phyloP scores from a whole-genome alignment of 2,888 invertebrate species.

The Campoletis raptor region DNA sequence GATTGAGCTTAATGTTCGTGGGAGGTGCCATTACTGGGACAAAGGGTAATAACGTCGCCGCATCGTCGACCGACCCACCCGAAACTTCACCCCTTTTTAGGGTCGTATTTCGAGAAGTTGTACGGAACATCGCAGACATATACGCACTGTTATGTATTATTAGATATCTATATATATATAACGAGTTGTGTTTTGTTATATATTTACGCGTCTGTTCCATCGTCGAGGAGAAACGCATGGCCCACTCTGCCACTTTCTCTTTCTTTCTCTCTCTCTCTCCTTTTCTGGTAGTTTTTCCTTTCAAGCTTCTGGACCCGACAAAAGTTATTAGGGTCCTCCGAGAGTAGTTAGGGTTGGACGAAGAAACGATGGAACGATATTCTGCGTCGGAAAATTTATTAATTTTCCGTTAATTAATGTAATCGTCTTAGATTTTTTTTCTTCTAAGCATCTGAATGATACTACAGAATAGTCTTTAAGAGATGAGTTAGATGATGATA shows the following conservation, averaged over 20 bases:
- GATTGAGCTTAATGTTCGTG: constrained; percentile 62
- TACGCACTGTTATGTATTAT: constrained; percentile 51
- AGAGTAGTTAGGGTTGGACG: constrained; percentile 56
- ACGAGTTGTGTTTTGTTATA: constrained; percentile 16
- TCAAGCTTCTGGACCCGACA: constrained; percentile 64
- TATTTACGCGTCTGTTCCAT: constrained; percentile 41
- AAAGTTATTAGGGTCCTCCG: constrained; percentile 67
- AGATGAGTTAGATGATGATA: neutral
- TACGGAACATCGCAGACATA: constrained; percentile 54
- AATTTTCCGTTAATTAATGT: constrained; percentile 61
- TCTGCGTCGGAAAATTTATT: constrained; percentile 59
- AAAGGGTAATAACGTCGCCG: constrained; percentile 72
- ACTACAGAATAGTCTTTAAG: neutral
- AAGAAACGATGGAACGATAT: constrained; percentile 33
- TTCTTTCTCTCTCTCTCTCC: constrained; percentile 5
- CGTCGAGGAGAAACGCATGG: constrained; percentile 54
- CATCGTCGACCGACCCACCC: constrained; percentile 58
- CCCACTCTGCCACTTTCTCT: constrained; percentile 36
- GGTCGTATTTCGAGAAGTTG: constrained; percentile 65
- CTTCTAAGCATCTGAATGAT: neutral
- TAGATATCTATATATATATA: constrained; percentile 22
- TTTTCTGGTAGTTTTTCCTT: constrained; percentile 44
- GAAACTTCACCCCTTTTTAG: constrained; percentile 70
- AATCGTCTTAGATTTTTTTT: constrained; percentile 42
- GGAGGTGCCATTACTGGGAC: constrained; percentile 69